Conservation (phyloP, 2,797 vertebrate genomes). For the Podarcis siculus region DNA sequence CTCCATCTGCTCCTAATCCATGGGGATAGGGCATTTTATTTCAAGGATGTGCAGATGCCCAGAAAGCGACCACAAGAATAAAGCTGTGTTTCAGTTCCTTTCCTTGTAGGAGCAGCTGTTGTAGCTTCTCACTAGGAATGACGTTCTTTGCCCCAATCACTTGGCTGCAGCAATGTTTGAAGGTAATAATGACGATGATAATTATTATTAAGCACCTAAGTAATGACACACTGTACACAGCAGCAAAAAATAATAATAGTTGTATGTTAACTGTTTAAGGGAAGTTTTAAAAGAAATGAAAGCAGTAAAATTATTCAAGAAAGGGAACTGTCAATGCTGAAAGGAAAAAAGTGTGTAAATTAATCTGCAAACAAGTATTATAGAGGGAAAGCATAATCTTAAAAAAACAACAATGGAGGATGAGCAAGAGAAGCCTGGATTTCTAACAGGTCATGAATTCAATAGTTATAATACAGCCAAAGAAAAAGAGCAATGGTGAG, state of each 20-base stretch:
- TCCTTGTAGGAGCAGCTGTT: background rate
- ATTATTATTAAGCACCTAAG: background rate
- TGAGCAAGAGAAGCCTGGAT: background rate
- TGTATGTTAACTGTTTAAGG: background rate
- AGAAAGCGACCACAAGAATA: conserved; percentile 1
- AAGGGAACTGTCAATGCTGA: background rate
- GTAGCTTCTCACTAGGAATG: background rate
- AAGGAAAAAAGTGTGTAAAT: background rate
- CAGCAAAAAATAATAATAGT: background rate
- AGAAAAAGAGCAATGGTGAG: background rate
- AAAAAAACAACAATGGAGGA: background rate
- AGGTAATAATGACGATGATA: background rate
- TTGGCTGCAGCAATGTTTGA: background rate
- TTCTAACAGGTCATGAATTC: background rate
- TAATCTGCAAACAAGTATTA: background rate
- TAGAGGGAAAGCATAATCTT: background rate
- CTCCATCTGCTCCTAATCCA: conserved; percentile 12
- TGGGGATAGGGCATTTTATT: background rate
- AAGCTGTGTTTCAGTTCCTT: background rate
- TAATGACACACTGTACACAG: background rate
- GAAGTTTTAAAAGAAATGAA: background rate
- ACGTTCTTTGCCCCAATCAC: background rate
- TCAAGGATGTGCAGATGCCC: background rate
- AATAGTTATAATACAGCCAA: background rate
- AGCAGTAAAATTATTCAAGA: background rate